These are phyloP conservation scores for Perognathus longimembris DNA, from an alignment of 2,113 vertebrate species.

Conservation along the genomic window DNA sequence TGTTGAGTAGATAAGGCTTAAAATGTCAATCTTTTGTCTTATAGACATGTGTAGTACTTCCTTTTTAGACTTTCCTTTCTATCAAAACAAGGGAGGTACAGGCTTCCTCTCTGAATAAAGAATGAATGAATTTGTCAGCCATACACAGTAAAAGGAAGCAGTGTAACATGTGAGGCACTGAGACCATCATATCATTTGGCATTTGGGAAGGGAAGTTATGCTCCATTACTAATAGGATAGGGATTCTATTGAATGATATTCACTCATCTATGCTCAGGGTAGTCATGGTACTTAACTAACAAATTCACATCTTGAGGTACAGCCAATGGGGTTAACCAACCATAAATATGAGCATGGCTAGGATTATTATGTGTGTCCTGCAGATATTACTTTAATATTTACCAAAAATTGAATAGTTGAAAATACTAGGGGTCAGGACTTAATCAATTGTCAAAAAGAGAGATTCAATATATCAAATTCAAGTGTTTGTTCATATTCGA, in stretches of 20 bases:
- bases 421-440: slow-evolving; percentile 11
- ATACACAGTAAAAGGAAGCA: neutral
- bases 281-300: neutral
- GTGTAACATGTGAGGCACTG: neutral
- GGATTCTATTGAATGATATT: neutral
- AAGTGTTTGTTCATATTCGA: slow-evolving; percentile 49
- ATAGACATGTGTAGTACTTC: neutral
- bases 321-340: neutral
- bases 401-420: neutral
- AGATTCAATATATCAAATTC: slow-evolving; percentile 43
- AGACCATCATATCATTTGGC: neutral
- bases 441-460: slow-evolving; percentile 30
- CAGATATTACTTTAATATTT: neutral
- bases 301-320: neutral
- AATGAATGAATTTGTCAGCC: neutral
- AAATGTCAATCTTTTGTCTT: slow-evolving; percentile 19
- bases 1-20: slow-evolving; percentile 1
- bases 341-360: neutral
- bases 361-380: neutral
- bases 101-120: neutral
- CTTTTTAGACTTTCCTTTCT: neutral
- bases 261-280: neutral
- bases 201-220: neutral
- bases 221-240: neutral
- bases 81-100: neutral